A percentile compares a stretch with the other conserved stretches of the same genome.
These are phyloP conservation scores for Platyscapa corneri DNA, from an alignment of 1,140 invertebrate genomes.

Conservation along the genomic window DNA sequence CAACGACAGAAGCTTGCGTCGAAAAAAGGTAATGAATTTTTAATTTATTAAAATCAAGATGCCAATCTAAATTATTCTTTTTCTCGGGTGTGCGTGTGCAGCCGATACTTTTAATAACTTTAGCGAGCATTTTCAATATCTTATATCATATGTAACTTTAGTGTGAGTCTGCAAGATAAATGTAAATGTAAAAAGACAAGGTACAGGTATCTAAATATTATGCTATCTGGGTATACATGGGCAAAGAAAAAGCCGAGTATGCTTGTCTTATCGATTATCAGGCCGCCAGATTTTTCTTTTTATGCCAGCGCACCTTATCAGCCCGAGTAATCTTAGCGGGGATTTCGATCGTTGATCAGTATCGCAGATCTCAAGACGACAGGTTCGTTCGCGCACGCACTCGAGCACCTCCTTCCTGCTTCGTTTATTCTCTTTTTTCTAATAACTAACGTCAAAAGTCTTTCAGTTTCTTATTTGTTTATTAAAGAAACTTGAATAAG, in stretches of 20 bases:
- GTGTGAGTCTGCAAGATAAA: neutral
- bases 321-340: slow-evolving; percentile 9
- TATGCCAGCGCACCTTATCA: slow-evolving; percentile 25
- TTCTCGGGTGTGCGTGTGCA: no score
- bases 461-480: neutral
- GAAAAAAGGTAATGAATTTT: no score
- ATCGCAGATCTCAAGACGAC: slow-evolving; percentile 35
- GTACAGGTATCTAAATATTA: slow-evolving; percentile 18
- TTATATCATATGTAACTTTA: neutral
- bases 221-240: neutral
- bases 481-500: neutral
- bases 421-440: neutral
- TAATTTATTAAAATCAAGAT: no score
- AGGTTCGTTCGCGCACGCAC: slow-evolving; percentile 8
- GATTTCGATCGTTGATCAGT: slow-evolving; percentile 40
- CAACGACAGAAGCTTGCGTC: no score
- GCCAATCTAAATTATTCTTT: no score
- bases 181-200: neutral
- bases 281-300: neutral
- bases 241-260: neutral
- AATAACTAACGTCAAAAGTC: neutral
- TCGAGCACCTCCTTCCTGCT: neutral
- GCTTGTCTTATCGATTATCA: slow-evolving; percentile 38
- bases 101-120: no score
- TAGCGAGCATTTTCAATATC: neutral